Base-by-base conservation (phyloP, 2,888 invertebrate genomes). In the Rhaphigaster nebulosa region DNA sequence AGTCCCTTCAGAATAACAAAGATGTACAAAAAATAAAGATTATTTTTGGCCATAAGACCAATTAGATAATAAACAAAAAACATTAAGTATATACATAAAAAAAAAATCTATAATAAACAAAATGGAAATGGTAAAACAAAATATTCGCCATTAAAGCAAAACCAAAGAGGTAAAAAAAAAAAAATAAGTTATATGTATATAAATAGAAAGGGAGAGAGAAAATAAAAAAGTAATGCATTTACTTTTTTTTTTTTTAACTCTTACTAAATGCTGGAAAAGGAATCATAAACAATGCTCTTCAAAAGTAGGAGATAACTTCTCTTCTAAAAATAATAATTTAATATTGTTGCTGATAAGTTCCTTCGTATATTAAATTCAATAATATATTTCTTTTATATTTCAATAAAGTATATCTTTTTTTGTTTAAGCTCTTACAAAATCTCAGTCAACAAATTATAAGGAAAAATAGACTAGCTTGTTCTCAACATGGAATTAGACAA, bases 341-440 rank as follows among this genome's bases (percentile, higher is more conserved):
- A 20, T 38, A 38, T 34, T 76, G 0, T 60, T 60, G 18, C 18
- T n/a, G n/a, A 13, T 29, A 60, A 56, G 56, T 56, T 56, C 1
- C n/a, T 60, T 0, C n/a, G 60, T 13, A 60, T n/a, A 56, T 56
- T 56, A 26, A 56, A 12, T 60, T 65, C 15, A 23, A 76, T 38
- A 76, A 20, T 38, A 45, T 13, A n/a, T 45, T 15, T 12, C 52
- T 2, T 15, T 15, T 52, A 2, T 13, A 52, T 52, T 52, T 15
- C 10, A 52, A 15, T 52, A 52, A 52, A 15, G 13, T n/a, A 26
- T n/a, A n/a, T 1, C 13, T n/a, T 45, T 70, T 52, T 45, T 50
- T 70, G 15, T 70, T 76, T 70, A 29, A 89, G 89, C 65, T 89
- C 13, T 89, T 76, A n/a, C 34, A 50, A 34, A 76, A 89, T 76